Evolutionary conservation across 2,888 invertebrate genomes (phyloP), one percentile per base, ranked within the genome.

Genomic region (Idaea biselata): DNA sequence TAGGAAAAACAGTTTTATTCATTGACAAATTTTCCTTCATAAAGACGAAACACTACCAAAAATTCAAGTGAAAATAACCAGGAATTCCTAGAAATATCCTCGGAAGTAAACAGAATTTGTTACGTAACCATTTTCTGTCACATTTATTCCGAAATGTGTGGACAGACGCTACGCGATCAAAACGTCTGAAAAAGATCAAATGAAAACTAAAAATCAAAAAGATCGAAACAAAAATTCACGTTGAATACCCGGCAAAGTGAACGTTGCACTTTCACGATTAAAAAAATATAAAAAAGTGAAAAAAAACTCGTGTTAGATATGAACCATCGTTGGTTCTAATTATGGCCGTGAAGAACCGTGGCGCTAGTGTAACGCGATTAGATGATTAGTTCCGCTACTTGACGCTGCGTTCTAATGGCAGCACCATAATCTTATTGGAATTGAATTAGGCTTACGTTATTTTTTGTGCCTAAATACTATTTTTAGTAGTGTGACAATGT

Each of bases 261-360:
- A 88, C 88, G 87, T 87, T 87, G 91, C 91, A 89, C 89, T 91
- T 91, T 89, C 88, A 87, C 88, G 87, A 89, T 87, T 86, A 87
- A 86, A 88, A n/a, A 79, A 79, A 84, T 82, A 83, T 82, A 88
- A 87, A 82, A 82, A 84, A 83, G 58, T 18, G 33, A 63, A 77
- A 88, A 89, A 86, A 83, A 80, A 84, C 81, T 79, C 80, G 77
- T 74, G 82, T 79, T 84, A 79, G 85, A 86, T 87, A 87, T 87
- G 89, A 89, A 89, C 89, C 89, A 82, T 79, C 75, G 76, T 77
- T 84, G 85, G 87, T 88, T 84, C 82, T 78, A 72, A 79, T 81
- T 80, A 78, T 73, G 70, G 74, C 79, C 84, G 74, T 69, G 67
- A 68, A 63, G 65, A 65, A 72, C 67, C 70, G 73, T 63, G 75